phyloP scores from a whole-genome alignment of 2,888 invertebrate genomes.

The Zhuqinia jingwanae region DNA sequence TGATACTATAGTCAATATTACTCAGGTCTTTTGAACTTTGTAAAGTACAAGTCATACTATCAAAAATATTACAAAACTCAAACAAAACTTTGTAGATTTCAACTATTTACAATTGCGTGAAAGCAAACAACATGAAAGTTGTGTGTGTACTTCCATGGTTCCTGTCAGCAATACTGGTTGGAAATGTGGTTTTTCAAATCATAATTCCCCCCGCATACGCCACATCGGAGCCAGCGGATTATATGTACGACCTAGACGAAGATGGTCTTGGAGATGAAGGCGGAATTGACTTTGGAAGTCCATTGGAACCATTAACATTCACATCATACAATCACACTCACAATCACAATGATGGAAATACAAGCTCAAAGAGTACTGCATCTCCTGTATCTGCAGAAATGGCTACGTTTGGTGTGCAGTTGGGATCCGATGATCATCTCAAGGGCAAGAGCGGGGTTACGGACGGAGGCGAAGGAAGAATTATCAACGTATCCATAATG shows the following conservation, averaged over 20 bases:
- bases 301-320: background rate
- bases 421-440: background rate
- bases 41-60: no score
- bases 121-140: background rate
- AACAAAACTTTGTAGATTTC: background rate
- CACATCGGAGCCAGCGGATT: background rate
- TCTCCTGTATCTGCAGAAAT: background rate
- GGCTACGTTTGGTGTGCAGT: no score
- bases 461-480: background rate
- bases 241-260: constrained; percentile 19
- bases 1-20: no score
- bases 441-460: background rate
- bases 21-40: no score
- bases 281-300: constrained; percentile 23
- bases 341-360: background rate
- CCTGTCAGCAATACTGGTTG: background rate
- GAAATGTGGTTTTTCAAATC: background rate
- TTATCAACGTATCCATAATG: background rate
- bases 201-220: background rate
- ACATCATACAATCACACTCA: background rate
- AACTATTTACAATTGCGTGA: background rate
- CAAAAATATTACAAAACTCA: no score
- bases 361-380: background rate
- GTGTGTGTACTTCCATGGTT: background rate
- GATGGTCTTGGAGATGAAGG: background rate